Percentiles rank a stretch among this genome's conserved stretches.
Evolutionary conservation across 2,888 invertebrate species (phyloP).

Genomic region (Ommatoiulus sabulosus): DNA sequence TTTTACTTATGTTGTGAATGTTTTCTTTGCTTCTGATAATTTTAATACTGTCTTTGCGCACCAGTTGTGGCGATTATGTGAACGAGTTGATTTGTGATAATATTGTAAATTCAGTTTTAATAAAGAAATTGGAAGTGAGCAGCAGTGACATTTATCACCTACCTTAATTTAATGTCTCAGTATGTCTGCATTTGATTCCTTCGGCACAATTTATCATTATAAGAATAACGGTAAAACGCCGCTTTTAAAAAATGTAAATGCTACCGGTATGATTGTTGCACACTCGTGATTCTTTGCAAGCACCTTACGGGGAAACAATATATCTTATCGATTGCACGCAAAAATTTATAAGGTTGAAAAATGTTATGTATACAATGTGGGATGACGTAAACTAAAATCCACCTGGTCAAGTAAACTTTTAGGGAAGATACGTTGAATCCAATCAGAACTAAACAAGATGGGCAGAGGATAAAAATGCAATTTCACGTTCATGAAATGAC

Average conservation of each 20-base stretch:
- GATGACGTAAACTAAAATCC: not conserved
- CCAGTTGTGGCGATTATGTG: not conserved
- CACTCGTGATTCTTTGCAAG: not conserved
- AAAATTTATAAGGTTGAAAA: not conserved
- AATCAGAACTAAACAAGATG: not conserved
- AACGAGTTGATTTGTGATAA: not conserved
- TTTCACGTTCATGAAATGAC: not conserved
- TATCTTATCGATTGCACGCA: not conserved
- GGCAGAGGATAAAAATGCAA: conserved; percentile 30
- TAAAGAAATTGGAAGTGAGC: not conserved
- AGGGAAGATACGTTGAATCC: not conserved
- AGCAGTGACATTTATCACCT: not conserved
- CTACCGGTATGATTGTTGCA: not conserved
- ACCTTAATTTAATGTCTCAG: not conserved
- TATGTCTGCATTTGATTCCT: not conserved
- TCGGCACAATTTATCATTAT: not conserved
- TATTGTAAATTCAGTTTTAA: not conserved
- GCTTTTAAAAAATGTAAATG: not conserved
- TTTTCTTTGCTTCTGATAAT: not conserved
- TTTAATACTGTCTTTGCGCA: not conserved
- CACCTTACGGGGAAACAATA: not conserved
- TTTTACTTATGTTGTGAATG: not conserved
- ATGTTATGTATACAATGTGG: not conserved
- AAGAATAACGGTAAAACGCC: not conserved
- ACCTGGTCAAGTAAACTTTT: not conserved